These are phyloP conservation scores for Butorides virescens DNA, from an alignment of 2,113 vertebrate genomes.

Conservation along the genomic window DNA sequence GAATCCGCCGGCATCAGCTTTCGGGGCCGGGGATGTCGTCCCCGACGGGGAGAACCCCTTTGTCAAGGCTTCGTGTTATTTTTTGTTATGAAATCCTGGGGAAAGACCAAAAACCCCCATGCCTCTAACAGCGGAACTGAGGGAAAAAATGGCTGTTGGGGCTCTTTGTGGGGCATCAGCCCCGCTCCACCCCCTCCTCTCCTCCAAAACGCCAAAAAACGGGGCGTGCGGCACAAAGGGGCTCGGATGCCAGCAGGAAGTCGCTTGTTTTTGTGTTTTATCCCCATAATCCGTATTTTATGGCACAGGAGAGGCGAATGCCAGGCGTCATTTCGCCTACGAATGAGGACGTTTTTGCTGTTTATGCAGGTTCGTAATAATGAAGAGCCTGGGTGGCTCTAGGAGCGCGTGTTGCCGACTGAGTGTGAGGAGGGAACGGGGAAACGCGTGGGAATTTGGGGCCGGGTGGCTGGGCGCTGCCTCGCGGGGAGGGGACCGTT, in stretches of 20 bases:
- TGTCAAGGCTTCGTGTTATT: no score
- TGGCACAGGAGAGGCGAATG: not conserved
- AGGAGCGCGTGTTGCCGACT: not conserved
- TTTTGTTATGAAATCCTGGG: not conserved
- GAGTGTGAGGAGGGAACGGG: no score
- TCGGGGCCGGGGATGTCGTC: rapidly evolving
- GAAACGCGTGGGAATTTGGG: rapidly evolving
- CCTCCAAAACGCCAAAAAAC: not conserved
- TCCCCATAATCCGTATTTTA: not conserved
- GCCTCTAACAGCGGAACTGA: no score
- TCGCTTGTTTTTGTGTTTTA: not conserved
- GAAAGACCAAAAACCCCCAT: not conserved
- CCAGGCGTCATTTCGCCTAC: not conserved
- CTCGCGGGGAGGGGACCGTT: not conserved
- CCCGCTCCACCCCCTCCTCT: not conserved
- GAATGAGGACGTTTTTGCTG: rapidly evolving
- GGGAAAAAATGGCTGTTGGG: not conserved
- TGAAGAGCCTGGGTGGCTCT: rapidly evolving
- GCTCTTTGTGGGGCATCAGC: not conserved
- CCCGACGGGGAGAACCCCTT: not conserved
- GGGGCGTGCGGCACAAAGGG: not conserved
- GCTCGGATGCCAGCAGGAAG: rapidly evolving
- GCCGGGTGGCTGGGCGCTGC: no score
- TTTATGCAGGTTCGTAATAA: no score
- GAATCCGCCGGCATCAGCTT: not conserved